Base-by-base conservation (phyloP, 2,888 invertebrate species). In the Strigamia transsilvanica region DNA sequence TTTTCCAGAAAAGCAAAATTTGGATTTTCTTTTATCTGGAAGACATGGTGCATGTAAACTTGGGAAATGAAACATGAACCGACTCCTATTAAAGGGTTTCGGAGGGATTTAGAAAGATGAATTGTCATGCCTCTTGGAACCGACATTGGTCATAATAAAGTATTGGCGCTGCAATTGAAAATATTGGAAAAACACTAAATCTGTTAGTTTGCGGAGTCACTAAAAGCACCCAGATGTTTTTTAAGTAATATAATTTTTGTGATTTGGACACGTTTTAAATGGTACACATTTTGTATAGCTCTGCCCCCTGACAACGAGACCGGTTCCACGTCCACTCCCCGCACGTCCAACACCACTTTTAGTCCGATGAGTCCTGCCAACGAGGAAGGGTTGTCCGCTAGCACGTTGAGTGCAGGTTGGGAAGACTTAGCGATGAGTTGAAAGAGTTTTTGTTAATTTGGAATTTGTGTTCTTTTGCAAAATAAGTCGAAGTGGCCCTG, bases 351-450 rank as follows among this genome's bases (percentile, higher is more conserved):
- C 32, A 79, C 79, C n/a, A 79, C 18, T 38, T 79, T 79, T 79
- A 79, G 79, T 79, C 79, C 79, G 42, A 79, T 42, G 42, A 79
- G 79, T 79, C 79, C 79, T 23, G 79, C 42, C 79, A 42, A 42
- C 34, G 79, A 79, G 9, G 79, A 79, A 79, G 41, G 41, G 34
- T 79, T 42, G 73, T 73, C 73, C n/a, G 73, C 73, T 15, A 73
- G 73, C 73, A 73, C 73, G 32, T 73, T 73, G 32, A 73, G 73
- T 73, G 73, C 73, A 73, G 73, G 73, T 73, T 73, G 73, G 73
- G 13, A 32, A 10, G 23, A 6, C 6, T 56, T 56, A 18, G 1
- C 0, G n/a, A 21, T 18, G 56, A 2, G 7, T 73, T 0, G 73
- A 61, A 61, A 5, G 61, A 61, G 27, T 73, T 73, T 13, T 7